Conservation (phyloP, 2,113 vertebrate species). For the Perca schrenkii region DNA sequence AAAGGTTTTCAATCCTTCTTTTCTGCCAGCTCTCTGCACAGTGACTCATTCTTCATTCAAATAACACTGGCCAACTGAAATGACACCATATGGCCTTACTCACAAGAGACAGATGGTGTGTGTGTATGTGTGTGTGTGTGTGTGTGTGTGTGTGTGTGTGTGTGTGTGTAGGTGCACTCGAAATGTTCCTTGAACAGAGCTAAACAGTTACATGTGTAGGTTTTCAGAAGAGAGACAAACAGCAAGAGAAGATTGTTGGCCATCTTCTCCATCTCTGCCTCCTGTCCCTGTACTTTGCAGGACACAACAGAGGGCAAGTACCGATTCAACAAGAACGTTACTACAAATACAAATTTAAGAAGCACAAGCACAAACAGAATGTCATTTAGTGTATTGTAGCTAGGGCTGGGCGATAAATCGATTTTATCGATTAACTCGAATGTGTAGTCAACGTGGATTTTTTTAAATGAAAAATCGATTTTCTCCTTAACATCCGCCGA, state of each 20-base stretch:
- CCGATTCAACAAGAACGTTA: conserved; percentile 10
- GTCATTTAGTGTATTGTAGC: not conserved
- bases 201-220: conserved; percentile 57
- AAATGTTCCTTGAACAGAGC: conserved; percentile 55
- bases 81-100: conserved; percentile 54
- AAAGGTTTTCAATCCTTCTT: not conserved
- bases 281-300: conserved; percentile 7
- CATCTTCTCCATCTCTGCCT: not conserved
- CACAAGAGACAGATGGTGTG: conserved; percentile 51
- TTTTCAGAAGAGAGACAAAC: conserved; percentile 41
- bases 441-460: too few relatives aligned
- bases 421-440: too few relatives aligned
- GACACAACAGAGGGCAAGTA: not conserved
- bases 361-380: not conserved
- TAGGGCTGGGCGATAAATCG: too few relatives aligned
- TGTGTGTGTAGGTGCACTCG: conserved; percentile 14
- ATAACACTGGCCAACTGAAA: conserved; percentile 27
- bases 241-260: not conserved
- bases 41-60: conserved; percentile 62
- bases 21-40: conserved; percentile 15
- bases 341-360: not conserved
- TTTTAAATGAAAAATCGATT: too few relatives aligned
- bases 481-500: too few relatives aligned
- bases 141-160: not conserved
- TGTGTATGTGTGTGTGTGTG: not conserved